Conservation (phyloP, 2,888 invertebrate species). For the Scaptomyza parva region DNA sequence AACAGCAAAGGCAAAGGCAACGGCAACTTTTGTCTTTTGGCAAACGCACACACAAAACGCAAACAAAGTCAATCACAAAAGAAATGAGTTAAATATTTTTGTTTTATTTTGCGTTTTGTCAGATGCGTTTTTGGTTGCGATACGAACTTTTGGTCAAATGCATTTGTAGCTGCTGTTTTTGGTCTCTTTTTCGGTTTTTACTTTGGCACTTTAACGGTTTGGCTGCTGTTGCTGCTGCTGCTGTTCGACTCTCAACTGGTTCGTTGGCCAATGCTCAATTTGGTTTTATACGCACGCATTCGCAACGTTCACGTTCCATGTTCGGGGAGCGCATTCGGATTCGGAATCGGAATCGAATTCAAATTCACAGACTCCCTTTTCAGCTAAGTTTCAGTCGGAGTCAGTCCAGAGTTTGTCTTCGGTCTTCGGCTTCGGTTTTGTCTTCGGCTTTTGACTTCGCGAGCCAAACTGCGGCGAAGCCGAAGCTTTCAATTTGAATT, state of each 20-base stretch:
- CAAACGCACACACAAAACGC: conserved; percentile 34
- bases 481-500: conserved; percentile 48
- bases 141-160: conserved; percentile 64
- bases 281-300: conserved; percentile 70
- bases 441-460: conserved; percentile 1
- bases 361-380: not conserved
- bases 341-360: not conserved
- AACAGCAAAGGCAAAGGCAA: not conserved
- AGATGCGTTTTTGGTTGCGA: not conserved
- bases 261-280: conserved; percentile 67
- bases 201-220: conserved; percentile 4
- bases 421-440: not conserved
- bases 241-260: conserved; percentile 79
- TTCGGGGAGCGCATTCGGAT: conserved; percentile 25
- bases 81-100: not conserved
- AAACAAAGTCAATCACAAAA: conserved; percentile 18
- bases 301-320: conserved; percentile 31
- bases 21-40: conserved; percentile 20
- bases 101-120: not conserved
- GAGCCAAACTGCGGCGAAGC: conserved; percentile 3
- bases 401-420: not conserved
- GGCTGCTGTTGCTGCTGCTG: conserved; percentile 33
- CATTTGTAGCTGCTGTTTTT: conserved; percentile 64
- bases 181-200: conserved; percentile 19
- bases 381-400: too few relatives aligned